Percentiles rank a stretch among this genome's conserved stretches.
Evolutionary conservation across 2,797 vertebrate genomes (phyloP).

Genomic region (Danio kyathit): DNA sequence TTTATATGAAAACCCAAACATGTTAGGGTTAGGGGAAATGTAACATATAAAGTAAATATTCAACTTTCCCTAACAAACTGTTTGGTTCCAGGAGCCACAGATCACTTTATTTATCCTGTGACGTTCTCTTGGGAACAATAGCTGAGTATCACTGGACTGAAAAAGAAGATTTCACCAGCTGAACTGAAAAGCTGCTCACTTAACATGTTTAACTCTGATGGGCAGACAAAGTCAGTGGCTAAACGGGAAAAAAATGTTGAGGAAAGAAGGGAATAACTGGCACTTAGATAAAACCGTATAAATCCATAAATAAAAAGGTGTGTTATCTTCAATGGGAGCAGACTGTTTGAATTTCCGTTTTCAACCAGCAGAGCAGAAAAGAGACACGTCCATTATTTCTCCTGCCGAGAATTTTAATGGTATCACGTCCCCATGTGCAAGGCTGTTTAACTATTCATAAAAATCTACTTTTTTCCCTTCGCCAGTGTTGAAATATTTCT

Average conservation of each 20-base stretch:
- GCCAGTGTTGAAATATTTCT: constrained; percentile 11
- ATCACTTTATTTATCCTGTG: neutral
- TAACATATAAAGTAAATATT: too few relatives aligned
- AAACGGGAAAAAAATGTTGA: neutral
- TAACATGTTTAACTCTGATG: constrained; percentile 10
- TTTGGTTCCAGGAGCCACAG: neutral
- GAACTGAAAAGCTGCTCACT: constrained; percentile 5
- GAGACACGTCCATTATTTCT: constrained; percentile 36
- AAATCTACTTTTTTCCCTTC: constrained; percentile 17
- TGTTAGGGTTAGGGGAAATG: too few relatives aligned
- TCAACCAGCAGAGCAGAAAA: constrained; percentile 38
- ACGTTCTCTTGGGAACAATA: neutral
- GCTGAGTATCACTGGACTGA: neutral
- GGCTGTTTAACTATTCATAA: constrained; percentile 36
- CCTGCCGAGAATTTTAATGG: constrained; percentile 42
- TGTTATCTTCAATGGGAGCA: constrained; percentile 46
- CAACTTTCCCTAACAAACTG: too few relatives aligned
- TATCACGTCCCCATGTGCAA: constrained; percentile 37
- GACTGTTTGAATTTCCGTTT: constrained; percentile 41
- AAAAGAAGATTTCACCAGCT: neutral
- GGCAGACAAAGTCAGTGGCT: neutral
- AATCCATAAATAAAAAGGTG: constrained; percentile 46
- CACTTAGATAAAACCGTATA: constrained; percentile 32
- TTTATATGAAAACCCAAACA: too few relatives aligned
- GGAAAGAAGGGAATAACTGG: constrained; percentile 21